These are phyloP conservation scores for Lampris megalopsis DNA, from an alignment of 2,113 vertebrate genomes.

Conservation along the genomic window DNA sequence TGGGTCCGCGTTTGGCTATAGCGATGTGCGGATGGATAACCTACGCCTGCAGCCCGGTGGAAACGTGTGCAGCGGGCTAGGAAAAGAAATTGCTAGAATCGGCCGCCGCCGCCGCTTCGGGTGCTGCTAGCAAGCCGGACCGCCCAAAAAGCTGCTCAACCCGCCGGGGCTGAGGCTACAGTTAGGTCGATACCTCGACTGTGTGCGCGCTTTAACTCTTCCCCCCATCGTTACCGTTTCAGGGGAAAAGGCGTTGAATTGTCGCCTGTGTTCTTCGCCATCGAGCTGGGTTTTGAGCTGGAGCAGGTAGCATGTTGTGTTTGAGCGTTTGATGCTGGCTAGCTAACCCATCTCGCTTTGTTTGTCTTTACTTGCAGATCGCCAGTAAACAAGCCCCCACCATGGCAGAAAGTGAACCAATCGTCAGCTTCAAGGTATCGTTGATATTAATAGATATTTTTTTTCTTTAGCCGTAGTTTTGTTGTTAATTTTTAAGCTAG, in stretches of 20 bases:
- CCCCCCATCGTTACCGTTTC: too few relatives aligned
- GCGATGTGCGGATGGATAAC: too few relatives aligned
- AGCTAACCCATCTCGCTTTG: slow-evolving; percentile 68
- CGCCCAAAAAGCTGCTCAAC: not conserved
- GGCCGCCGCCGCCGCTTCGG: not conserved
- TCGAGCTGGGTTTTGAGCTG: too few relatives aligned
- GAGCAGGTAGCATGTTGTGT: too few relatives aligned
- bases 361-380: slow-evolving; percentile 47
- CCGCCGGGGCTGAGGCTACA: too few relatives aligned
- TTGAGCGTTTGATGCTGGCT: not conserved
- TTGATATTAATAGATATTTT: not conserved
- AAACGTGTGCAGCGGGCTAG: not conserved
- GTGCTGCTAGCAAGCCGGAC: not conserved
- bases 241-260: too few relatives aligned
- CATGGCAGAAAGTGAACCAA: slow-evolving; percentile 70
- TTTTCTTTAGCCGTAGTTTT: rapidly evolving
- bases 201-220: too few relatives aligned
- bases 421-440: slow-evolving; percentile 80
- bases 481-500: not conserved
- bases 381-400: slow-evolving; percentile 32
- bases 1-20: not conserved
- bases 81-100: slow-evolving; percentile 52
- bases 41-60: too few relatives aligned
- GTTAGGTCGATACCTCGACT: too few relatives aligned
- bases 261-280: too few relatives aligned